Evolutionary conservation across 37 sponge, comb jelly and placozoan species (phyloP), one percentile per base, ranked within the genome.

Genomic region (Tethya wilhelma): DNA sequence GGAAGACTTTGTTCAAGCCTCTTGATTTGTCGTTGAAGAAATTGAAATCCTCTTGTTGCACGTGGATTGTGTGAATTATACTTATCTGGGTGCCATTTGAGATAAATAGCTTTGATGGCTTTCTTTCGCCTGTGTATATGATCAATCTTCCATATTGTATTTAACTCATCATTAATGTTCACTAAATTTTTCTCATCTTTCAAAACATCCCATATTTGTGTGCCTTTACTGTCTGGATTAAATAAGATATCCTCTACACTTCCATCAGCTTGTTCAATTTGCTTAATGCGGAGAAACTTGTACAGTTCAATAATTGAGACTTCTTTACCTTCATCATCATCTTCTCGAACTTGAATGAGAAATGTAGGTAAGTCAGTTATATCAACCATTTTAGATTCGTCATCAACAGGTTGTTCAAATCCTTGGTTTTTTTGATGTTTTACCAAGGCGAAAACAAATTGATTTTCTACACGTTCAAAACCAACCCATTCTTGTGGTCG

Each of bases 401-500:
- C 66, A 64, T 30, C 66, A 33, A 33, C 36, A 30, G 26, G 2
- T 4, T 3, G 34, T 64, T 22, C 43, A 42, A 17, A 4, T 23
- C 71, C 64, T 22, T 34, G 14, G 1, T 23, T 17, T 14, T 64
- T 30, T 4, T 34, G 78, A 66, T 88, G 56, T 1, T 36, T 33
- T 0, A 88, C 64, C 9, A 43, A 42, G 2, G 89, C 89, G 73
- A 64, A 88, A 8, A 88, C 56, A n/a, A 44, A 17, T 1, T 73
- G 39, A 29, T 30, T 36, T n/a, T 79, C 82, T 30, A 19, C 36
- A 40, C 20, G 12, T 44, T 49, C 78, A 75, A 76, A 88, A 12
- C 69, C 89, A 42, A 88, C 72, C 84, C 77, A 75, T 67, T 88
- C 89, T 34, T 88, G 59, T 40, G 81, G 76, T 22, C 67, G 31